phyloP scores from a whole-genome alignment of 92 coral and sea anemone genomes.

The Zoanthus sociatus region DNA sequence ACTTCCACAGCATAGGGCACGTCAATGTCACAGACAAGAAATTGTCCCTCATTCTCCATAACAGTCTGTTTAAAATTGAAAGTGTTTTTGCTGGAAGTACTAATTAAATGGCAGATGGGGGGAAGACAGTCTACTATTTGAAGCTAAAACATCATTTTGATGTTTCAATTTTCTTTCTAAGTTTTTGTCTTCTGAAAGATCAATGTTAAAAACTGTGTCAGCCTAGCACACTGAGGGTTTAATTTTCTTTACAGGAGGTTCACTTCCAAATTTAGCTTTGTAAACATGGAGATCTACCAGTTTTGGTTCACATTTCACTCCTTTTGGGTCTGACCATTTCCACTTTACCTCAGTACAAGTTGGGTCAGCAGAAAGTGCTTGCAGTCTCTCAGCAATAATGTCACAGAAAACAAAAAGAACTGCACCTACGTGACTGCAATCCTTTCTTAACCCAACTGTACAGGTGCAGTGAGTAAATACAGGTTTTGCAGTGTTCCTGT shows the following conservation, averaged over 20 bases:
- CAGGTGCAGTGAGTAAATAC: conserved; percentile 46
- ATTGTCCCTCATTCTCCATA: not conserved
- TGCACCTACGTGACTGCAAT: conserved; percentile 50
- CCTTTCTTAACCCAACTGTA: conserved; percentile 31
- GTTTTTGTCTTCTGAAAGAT: conserved; percentile 10
- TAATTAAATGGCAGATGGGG: conserved; percentile 45
- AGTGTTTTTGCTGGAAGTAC: not conserved
- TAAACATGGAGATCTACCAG: conserved; percentile 46
- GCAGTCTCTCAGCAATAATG: conserved; percentile 33
- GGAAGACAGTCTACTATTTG: conserved; percentile 40
- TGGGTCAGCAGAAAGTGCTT: conserved; percentile 47
- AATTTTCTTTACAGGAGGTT: not conserved
- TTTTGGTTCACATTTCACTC: conserved; percentile 42
- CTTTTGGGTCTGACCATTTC: conserved; percentile 47
- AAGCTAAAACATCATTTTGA: conserved; percentile 31
- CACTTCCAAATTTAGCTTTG: conserved; percentile 45
- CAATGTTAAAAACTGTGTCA: conserved; percentile 30
- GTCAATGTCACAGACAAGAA: not conserved
- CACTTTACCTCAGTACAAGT: conserved; percentile 51
- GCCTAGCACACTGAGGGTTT: not conserved
- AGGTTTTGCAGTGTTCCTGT: conserved; percentile 39
- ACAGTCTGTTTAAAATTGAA: not conserved
- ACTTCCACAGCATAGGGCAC: not conserved
- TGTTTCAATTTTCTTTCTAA: conserved; percentile 31
- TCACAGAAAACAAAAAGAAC: conserved; percentile 48